A percentile compares a stretch with the other conserved stretches of the same genome.
phyloP scores from a whole-genome alignment of 2,797 vertebrate species.

The Chaetophractus vellerosus region DNA sequence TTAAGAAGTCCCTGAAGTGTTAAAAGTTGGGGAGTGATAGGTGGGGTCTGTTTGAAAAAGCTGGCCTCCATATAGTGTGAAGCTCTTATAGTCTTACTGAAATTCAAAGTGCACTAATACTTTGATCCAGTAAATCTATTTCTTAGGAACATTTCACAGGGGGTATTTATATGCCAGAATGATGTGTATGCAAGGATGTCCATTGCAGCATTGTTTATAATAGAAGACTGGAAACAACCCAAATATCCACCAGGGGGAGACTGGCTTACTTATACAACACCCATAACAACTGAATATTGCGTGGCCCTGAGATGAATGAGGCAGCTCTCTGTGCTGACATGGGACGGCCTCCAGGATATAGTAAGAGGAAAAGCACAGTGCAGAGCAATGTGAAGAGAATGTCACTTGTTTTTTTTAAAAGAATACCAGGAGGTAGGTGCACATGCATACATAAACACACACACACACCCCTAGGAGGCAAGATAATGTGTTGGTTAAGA shows the following conservation, averaged over 20 bases:
- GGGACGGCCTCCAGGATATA: neutral
- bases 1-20: neutral
- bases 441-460: no score
- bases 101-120: neutral
- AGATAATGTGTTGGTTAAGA: neutral
- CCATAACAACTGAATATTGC: neutral
- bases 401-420: neutral
- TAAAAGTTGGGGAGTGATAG: neutral
- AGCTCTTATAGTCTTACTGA: rapidly evolving
- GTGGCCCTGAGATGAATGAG: neutral
- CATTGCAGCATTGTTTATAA: neutral
- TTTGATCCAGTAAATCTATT: neutral
- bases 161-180: neutral
- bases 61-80: neutral
- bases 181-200: neutral
- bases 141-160: neutral
- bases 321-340: neutral
- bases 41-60: neutral
- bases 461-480: neutral
- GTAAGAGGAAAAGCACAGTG: neutral
- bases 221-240: neutral
- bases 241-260: neutral
- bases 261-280: neutral
- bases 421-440: no score
- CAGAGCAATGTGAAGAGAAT: neutral